A percentile compares a stretch with the other conserved stretches of the same genome.
phyloP scores from a whole-genome alignment of 1,140 invertebrate genomes.

The Platorchestia sp. region DNA sequence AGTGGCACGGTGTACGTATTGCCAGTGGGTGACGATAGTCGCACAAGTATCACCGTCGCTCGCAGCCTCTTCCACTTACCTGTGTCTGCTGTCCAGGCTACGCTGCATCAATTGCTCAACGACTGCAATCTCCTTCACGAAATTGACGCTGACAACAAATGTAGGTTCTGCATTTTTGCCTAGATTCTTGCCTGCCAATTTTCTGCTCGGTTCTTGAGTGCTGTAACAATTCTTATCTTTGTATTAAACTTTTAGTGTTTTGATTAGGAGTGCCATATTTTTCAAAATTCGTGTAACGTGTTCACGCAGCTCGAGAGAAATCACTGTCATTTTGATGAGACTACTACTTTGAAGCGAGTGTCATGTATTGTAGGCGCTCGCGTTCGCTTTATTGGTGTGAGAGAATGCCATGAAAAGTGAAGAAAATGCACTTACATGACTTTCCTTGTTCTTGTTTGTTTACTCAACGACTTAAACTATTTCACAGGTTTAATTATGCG shows the following conservation, averaged over 20 bases:
- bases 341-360: too few relatives aligned
- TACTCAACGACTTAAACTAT: too few relatives aligned
- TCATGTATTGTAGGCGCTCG: too few relatives aligned
- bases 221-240: not conserved
- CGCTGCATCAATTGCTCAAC: not conserved
- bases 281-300: too few relatives aligned
- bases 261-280: not conserved
- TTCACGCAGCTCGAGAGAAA: too few relatives aligned
- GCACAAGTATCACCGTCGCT: not conserved
- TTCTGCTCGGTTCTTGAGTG: too few relatives aligned
- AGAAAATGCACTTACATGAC: too few relatives aligned
- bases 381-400: too few relatives aligned
- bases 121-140: conserved; percentile 16
- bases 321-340: too few relatives aligned
- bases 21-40: not conserved
- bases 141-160: conserved; percentile 9
- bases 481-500: too few relatives aligned
- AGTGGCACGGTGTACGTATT: not conserved
- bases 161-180: not conserved
- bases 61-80: not conserved
- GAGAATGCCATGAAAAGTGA: too few relatives aligned
- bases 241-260: not conserved
- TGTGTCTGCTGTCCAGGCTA: not conserved
- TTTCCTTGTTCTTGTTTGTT: too few relatives aligned
- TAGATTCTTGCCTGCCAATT: not conserved